phyloP scores from a whole-genome alignment of 2,888 invertebrate species.

The Dicycla oo region DNA sequence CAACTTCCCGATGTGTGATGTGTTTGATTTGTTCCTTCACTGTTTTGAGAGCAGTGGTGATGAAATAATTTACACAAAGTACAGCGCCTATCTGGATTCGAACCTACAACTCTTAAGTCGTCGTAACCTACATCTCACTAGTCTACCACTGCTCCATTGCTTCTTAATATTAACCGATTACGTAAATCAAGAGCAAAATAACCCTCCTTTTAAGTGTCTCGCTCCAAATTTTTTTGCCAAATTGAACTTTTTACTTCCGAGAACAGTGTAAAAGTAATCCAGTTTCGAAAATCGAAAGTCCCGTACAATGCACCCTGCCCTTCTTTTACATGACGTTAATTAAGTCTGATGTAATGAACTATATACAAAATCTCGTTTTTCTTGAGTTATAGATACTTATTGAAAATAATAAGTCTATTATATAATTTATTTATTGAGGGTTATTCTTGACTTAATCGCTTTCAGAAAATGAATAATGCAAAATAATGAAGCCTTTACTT shows the following conservation, averaged over 20 bases:
- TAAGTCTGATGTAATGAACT: slow-evolving; percentile 45
- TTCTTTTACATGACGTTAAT: slow-evolving; percentile 20
- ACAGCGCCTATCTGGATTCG: too few species aligned
- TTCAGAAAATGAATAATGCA: not conserved
- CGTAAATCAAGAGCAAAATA: not conserved
- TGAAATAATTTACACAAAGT: too few species aligned
- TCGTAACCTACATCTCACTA: too few species aligned
- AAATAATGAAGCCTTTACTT: not conserved
- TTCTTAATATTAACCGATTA: slow-evolving; percentile 18
- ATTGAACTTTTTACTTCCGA: slow-evolving; percentile 34
- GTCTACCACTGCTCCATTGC: too few species aligned
- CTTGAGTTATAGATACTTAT: slow-evolving; percentile 10
- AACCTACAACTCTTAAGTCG: too few species aligned
- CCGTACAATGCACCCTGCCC: slow-evolving; percentile 28
- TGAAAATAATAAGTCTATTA: not conserved
- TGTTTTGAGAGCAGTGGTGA: too few species aligned
- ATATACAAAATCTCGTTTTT: slow-evolving; percentile 30
- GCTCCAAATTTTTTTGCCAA: slow-evolving; percentile 17
- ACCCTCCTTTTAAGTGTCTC: not conserved
- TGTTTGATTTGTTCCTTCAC: too few species aligned
- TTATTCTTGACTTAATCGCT: not conserved
- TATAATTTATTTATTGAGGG: not conserved
- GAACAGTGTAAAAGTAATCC: slow-evolving; percentile 25
- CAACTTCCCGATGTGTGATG: too few species aligned
- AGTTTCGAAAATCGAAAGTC: slow-evolving; percentile 54